phyloP scores from a whole-genome alignment of 2,113 vertebrate species.

The Microcebus lehilahytsara region DNA sequence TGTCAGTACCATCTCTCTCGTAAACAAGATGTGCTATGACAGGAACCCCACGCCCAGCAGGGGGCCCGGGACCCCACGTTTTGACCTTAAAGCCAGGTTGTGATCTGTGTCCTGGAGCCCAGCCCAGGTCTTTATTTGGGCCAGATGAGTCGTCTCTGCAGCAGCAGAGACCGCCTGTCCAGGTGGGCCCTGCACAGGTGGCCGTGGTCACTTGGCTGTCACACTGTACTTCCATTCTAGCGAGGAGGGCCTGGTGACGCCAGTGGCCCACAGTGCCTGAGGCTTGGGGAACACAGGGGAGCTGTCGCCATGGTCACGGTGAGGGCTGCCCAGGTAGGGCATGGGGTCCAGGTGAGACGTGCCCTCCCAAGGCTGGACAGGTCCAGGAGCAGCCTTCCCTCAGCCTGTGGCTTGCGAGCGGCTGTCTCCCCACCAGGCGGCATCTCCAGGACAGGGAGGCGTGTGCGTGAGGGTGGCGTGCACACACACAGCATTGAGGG shows the following conservation, averaged over 20 bases:
- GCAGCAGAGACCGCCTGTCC: neutral
- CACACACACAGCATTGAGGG: accelerated
- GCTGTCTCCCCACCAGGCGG: accelerated
- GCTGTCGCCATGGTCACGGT: neutral
- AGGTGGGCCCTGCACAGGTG: neutral
- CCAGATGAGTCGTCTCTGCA: neutral
- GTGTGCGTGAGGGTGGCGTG: neutral
- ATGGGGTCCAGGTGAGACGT: accelerated
- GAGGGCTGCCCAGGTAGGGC: neutral
- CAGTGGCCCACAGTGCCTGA: neutral
- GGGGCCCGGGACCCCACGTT: accelerated
- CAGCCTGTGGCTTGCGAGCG: neutral
- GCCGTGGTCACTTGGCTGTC: accelerated
- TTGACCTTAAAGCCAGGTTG: neutral
- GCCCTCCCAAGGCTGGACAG: neutral
- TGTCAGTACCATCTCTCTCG: neutral
- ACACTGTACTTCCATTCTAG: neutral
- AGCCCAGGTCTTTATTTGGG: neutral
- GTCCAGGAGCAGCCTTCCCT: accelerated
- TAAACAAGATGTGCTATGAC: neutral
- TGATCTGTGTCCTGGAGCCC: neutral
- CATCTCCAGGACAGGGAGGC: accelerated
- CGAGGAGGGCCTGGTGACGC: neutral
- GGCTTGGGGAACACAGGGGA: accelerated
- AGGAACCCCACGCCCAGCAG: accelerated